Conservation (phyloP, 1,140 invertebrate genomes). For the Caenorhabditis latens region DNA sequence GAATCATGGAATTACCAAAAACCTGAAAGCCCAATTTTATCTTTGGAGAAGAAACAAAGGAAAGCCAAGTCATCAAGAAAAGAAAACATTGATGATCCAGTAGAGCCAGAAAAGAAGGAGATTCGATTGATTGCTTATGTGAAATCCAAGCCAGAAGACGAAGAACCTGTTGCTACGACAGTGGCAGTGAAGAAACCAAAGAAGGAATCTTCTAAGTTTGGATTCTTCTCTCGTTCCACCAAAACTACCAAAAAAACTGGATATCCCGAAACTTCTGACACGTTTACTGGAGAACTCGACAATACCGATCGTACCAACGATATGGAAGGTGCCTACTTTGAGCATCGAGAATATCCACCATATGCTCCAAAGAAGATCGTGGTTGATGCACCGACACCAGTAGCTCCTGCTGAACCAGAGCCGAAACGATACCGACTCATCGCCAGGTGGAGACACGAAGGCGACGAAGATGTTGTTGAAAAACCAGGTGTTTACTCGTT, state of each 20-base stretch:
- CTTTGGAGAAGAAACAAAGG: slow-evolving; percentile 11
- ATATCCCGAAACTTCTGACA: slow-evolving; percentile 29
- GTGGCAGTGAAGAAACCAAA: neutral
- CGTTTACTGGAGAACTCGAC: neutral
- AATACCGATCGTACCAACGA: neutral
- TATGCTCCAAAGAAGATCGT: slow-evolving; percentile 2
- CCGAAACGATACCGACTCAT: neutral
- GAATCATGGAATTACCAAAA: slow-evolving; percentile 10
- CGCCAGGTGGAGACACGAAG: slow-evolving; percentile 55
- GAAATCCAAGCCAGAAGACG: neutral
- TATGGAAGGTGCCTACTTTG: neutral
- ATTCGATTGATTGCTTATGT: slow-evolving; percentile 49
- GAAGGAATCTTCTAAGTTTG: neutral
- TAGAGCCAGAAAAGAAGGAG: slow-evolving; percentile 33
- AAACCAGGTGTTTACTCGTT: slow-evolving; percentile 50
- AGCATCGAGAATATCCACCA: neutral
- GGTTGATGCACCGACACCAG: neutral
- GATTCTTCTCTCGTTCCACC: neutral
- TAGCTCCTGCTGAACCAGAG: neutral
- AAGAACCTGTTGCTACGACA: neutral
- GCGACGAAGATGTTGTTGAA: slow-evolving; percentile 71
- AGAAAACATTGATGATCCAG: neutral
- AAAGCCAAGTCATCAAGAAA: slow-evolving; percentile 34
- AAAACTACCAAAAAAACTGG: neutral
- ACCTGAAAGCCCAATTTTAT: neutral